Base-by-base conservation (phyloP, 2,113 vertebrate genomes). In the Corythoichthys intestinalis region DNA sequence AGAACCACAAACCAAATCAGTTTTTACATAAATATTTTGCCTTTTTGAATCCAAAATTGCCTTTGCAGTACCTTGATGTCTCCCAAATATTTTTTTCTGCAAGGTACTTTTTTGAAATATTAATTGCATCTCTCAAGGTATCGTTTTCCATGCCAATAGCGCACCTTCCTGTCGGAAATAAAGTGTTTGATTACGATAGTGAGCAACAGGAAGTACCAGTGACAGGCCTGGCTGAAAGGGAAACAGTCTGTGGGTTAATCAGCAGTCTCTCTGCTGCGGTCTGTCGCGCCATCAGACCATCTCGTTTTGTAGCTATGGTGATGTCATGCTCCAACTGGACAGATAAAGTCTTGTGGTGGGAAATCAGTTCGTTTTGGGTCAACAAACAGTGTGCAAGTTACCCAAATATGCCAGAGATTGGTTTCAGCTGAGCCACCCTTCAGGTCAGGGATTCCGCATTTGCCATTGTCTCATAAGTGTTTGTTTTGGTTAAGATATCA, bases 101-200 rank as follows among this genome's bases (percentile, higher is more conserved):
- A 56, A 34, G 8, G 9, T 34, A 12, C 53, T 11, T 10, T 13
- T 58, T 37, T 37, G n/a, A 47, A 50, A 28, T 11, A 54, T 46
- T 53, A 4, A 63, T 3, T 68, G 8, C 46, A 17, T 60, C 47
- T 62, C 50, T 68, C 12, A 14, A 70, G 65, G 69, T 64, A 60
- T 63, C 73, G 65, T 74, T 63, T 62, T 54, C 69, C 65, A 50
- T 79, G 65, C 72, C 77, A 83, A 84, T 88, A 84, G 67, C 82
- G 80, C 3, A 14, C 82, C 85, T 87, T 89, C 87, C 86, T 61
- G 37, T 89, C 78, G 89, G 92, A 94, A 94, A 90, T 90, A 74
- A 91, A 92, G 88, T 91, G 89, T 88, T 84, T 73, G 86, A 91
- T 87, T 88, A 89, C 91, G 93, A 94, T 93, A 92, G 91, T 84